Evolutionary conservation across 2,797 vertebrate species (phyloP), one percentile per base, ranked within the genome.

Genomic region (Pteropus rufus): DNA sequence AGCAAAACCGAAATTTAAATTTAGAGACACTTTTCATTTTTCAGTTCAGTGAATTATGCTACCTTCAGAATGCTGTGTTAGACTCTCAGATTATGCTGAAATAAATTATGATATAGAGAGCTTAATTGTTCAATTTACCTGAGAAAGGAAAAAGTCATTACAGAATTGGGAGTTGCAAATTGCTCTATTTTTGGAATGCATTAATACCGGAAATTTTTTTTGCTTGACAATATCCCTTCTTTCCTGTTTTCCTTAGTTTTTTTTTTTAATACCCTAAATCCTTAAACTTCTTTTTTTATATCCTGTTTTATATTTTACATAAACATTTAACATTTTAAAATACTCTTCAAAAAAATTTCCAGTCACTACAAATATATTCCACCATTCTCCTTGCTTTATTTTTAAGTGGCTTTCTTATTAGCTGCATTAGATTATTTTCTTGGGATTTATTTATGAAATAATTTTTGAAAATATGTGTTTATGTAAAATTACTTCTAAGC

Each of bases 1-100:
- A 86, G 75, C 60, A 90, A 86, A 96, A 64, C 34, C 29, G 82
- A 86, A 86, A 82, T 72, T 81, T 62, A 77, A 94, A 82, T 36
- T 21, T 65, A 82, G 49, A 86, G 56, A 46, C 46, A n/a, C 56
- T 86, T 4, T 65, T 36, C 10, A 41, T 94, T 86, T 62, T 70
- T 90, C 60, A 46, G 31, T 41, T 86, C 65, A 93, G n/a, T 72
- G 24, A 81, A 75, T 93, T 86, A 31, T 90, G 81, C 44, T 82
- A 2, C 54, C 39, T 77, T 89, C 86, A 36, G 18, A 87, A 31
- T 86, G 36, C 9, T 70, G 8, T 90, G 23, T 69, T 82, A 76
- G 54, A 54, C 49, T 84, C 54, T 86, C n/a, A 94, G n/a, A 64
- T 86, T 72, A 75, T 58, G 60, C 31, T 76, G 54, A 90, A 44